phyloP scores from a whole-genome alignment of 2,113 vertebrate species.

The Zosterops lateralis region DNA sequence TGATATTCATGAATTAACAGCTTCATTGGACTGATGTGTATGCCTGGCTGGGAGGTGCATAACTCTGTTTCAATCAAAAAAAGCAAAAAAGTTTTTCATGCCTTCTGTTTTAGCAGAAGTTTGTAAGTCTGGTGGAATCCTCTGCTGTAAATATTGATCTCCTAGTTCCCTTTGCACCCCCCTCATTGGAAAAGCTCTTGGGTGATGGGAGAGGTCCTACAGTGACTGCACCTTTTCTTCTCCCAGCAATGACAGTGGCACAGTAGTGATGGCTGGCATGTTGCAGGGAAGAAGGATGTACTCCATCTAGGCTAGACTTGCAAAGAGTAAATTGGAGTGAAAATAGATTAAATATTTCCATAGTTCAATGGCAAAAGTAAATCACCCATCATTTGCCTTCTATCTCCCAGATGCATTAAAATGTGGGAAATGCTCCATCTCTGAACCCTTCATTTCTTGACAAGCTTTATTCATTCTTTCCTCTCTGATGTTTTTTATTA shows the following conservation, averaged over 20 bases:
- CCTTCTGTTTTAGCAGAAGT: neutral
- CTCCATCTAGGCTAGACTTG: constrained; percentile 21
- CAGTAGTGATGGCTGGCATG: neutral
- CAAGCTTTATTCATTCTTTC: constrained; percentile 21
- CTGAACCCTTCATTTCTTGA: constrained; percentile 20
- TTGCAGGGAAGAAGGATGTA: constrained; percentile 22
- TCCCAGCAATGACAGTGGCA: neutral
- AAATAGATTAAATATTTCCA: constrained; percentile 52
- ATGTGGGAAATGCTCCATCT: constrained; percentile 29
- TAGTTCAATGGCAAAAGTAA: constrained; percentile 44
- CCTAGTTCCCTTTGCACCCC: neutral
- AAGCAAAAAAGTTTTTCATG: neutral
- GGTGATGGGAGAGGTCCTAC: constrained; percentile 10
- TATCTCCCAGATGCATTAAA: constrained; percentile 10
- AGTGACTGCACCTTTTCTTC: neutral
- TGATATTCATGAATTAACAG: neutral
- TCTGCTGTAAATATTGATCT: constrained; percentile 39
- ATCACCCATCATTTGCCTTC: constrained; percentile 52
- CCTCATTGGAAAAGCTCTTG: neutral
- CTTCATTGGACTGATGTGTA: neutral
- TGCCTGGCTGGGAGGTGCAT: neutral
- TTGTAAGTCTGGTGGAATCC: neutral
- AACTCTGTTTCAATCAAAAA: neutral
- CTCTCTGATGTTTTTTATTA: constrained; percentile 37
- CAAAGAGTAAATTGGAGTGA: constrained; percentile 47